Evolutionary conservation across 2,797 vertebrate genomes (phyloP).

Genomic region (Sparidentex hasta): DNA sequence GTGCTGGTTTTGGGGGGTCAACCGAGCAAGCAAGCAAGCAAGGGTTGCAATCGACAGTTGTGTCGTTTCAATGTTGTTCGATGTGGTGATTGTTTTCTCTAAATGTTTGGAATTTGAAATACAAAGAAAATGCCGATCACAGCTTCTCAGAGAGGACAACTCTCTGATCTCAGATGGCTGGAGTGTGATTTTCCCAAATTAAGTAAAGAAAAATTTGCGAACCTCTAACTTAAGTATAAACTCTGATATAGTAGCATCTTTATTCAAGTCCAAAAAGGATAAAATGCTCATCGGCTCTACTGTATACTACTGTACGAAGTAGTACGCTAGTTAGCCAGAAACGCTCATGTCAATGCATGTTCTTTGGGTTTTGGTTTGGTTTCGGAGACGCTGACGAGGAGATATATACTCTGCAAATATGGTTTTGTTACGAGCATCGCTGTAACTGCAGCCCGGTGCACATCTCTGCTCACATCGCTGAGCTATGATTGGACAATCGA

Average conservation of each 20-base stretch:
- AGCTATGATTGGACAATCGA: neutral
- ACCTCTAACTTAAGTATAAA: no score
- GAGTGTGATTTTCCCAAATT: no score
- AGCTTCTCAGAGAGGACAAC: no score
- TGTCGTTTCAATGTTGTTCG: no score
- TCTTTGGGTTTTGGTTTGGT: neutral
- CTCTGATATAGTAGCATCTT: no score
- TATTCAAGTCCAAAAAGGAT: neutral
- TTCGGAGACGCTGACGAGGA: no score
- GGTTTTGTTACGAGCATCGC: no score
- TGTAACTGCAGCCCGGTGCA: neutral
- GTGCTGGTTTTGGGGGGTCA: neutral
- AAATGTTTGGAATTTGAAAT: neutral
- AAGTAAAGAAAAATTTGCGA: no score
- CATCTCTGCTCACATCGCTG: neutral
- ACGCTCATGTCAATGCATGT: neutral
- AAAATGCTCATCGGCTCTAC: neutral
- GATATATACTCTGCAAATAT: no score
- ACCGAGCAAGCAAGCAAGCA: conserved; percentile 13
- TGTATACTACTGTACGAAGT: neutral
- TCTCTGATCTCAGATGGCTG: no score
- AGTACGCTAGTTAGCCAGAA: neutral
- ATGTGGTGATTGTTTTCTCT: no score
- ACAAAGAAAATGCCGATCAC: neutral
- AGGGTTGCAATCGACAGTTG: neutral